phyloP scores from a whole-genome alignment of 2,797 vertebrate genomes.

The Notolepis coatsorum region DNA sequence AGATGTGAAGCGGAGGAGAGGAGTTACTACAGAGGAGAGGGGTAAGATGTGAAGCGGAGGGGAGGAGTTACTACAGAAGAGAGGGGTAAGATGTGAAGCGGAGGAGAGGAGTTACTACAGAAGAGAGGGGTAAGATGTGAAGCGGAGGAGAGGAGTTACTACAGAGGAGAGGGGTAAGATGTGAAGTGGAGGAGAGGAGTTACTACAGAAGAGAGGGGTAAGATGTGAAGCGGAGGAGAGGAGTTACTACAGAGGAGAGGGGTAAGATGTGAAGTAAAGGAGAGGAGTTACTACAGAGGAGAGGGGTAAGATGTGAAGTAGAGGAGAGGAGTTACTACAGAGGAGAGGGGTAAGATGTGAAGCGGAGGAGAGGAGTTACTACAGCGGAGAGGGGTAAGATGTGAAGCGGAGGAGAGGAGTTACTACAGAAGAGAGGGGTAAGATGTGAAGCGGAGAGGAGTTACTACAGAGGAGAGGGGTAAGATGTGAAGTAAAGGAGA shows the following conservation, averaged over 20 bases:
- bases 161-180: slow-evolving; percentile 28
- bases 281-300: slow-evolving; percentile 42
- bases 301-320: slow-evolving; percentile 29
- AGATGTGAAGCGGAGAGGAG: slow-evolving; percentile 31
- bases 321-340: slow-evolving; percentile 28
- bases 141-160: too few species aligned
- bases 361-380: slow-evolving; percentile 16
- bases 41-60: slow-evolving; percentile 33
- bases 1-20: too few species aligned
- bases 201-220: too few species aligned
- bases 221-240: background rate
- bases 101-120: slow-evolving; percentile 17
- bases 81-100: too few species aligned
- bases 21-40: slow-evolving; percentile 36
- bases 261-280: too few species aligned
- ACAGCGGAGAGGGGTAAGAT: slow-evolving; percentile 18
- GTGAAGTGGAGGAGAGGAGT: slow-evolving; percentile 32
- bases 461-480: too few species aligned
- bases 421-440: slow-evolving; percentile 31
- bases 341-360: too few species aligned
- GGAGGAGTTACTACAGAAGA: too few species aligned
- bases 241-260: slow-evolving; percentile 28
- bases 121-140: too few species aligned
- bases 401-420: too few species aligned
- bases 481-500: background rate